Evolutionary conservation across 2,888 invertebrate species (phyloP), one percentile per base, ranked within the genome.

Genomic region (Drosophila anomalipes): DNA sequence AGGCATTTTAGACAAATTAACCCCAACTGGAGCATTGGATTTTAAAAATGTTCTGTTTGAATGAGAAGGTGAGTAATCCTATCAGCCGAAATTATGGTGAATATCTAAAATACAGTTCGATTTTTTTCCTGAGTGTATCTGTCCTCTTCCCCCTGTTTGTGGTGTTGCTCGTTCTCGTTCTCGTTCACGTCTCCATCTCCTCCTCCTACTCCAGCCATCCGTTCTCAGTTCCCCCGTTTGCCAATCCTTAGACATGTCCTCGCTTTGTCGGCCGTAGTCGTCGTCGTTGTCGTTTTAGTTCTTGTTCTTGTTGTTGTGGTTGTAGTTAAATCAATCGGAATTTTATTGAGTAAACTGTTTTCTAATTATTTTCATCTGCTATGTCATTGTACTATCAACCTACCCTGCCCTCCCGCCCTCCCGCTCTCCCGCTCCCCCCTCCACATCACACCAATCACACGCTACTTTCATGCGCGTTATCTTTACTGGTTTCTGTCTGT

Each of bases 341-440:
- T 88, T 86, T 86, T 83, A 88, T 88, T 83, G 80, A 82, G 83
- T 83, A 86, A 86, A 86, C 86, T 86, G 86, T 80, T 86, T 88
- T 82, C 78, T 83, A 88, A 86, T 86, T 86, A 86, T 86, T 88
- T 83, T 83, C 86, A 83, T 82, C 56, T 59, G 70, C 67, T 54
- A 63, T 70, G 67, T 70, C 74, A 79, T 67, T 47, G 47, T 47
- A 47, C 59, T n/a, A 44, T 22, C n/a, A 35, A 35, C 28, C 37
- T 19, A 2, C 30, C 33, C 58, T 56, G 44, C 44, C 22, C 12
- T 9, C 2, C 16, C n/a, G 3, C 39, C 19, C 19, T 4, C 41
- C 1, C 3, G 37, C 39, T n/a, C 35, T 14, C 44, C 58, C 53
- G 49, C 41, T 41, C n/a, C 5, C 1, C 16, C 28, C 32, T 10